Evolutionary conservation across 2,888 invertebrate genomes (phyloP).

Genomic region (Ormyrus thymus): DNA sequence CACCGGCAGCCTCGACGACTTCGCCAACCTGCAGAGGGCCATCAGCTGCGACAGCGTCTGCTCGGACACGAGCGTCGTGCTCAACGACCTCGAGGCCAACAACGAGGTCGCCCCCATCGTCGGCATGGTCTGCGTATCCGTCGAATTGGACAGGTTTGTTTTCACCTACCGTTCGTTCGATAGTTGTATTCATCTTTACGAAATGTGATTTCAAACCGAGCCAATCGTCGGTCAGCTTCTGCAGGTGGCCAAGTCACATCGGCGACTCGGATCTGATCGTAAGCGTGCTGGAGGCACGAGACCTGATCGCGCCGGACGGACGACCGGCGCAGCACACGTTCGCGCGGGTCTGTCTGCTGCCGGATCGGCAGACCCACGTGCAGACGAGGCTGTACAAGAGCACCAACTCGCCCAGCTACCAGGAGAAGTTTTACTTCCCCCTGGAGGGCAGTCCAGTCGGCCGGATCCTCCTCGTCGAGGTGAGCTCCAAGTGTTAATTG

Average conservation of each 20-base stretch:
- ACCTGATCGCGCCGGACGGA: constrained; percentile 80
- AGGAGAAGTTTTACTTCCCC: constrained; percentile 83
- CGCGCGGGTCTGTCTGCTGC: constrained; percentile 83
- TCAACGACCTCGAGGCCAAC: constrained; percentile 81
- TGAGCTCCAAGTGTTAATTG: constrained; percentile 46
- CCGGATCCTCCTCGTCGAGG: constrained; percentile 69
- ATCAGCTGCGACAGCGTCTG: constrained; percentile 88
- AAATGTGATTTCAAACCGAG: background rate
- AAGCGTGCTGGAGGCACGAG: constrained; percentile 86
- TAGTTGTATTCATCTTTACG: background rate
- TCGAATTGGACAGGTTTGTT: constrained; percentile 85
- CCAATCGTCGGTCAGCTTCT: background rate
- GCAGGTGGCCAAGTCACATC: constrained; percentile 75
- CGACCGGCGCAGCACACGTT: constrained; percentile 83
- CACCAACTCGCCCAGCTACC: constrained; percentile 84
- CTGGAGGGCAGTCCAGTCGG: constrained; percentile 71
- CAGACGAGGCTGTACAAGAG: constrained; percentile 84
- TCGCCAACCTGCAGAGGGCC: constrained; percentile 78
- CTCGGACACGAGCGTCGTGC: constrained; percentile 85
- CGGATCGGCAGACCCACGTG: constrained; percentile 82
- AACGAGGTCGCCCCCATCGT: constrained; percentile 81
- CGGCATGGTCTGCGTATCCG: constrained; percentile 84
- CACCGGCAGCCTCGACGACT: constrained; percentile 61
- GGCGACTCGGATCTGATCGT: constrained; percentile 80
- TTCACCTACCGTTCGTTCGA: background rate